A percentile compares a stretch with the other conserved stretches of the same genome.
Evolutionary conservation across 2,797 vertebrate genomes (phyloP).

Genomic region (Phalloptychus januarius): DNA sequence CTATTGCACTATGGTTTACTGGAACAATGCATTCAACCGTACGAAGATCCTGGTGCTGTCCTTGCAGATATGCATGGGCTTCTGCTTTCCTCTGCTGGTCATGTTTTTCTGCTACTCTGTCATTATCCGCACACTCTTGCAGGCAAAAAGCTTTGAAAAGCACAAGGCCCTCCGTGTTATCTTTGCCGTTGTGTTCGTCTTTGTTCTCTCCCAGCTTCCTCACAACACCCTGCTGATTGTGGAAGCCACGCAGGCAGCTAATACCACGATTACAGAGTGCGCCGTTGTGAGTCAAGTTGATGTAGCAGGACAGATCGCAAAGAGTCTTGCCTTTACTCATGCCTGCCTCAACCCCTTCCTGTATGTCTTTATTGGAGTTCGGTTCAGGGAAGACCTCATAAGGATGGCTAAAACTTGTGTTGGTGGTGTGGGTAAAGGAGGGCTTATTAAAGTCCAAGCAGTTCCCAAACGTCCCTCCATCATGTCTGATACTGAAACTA

Average conservation of each 20-base stretch:
- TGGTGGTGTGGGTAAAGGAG: slow-evolving; percentile 57
- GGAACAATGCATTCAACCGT: slow-evolving; percentile 36
- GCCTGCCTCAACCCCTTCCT: slow-evolving; percentile 91
- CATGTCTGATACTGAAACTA: slow-evolving; percentile 83
- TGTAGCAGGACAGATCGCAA: slow-evolving; percentile 83
- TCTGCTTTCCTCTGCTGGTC: slow-evolving; percentile 85
- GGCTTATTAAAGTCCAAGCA: slow-evolving; percentile 50
- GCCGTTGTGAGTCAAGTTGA: slow-evolving; percentile 62
- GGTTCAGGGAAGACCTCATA: slow-evolving; percentile 85
- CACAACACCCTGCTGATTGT: slow-evolving; percentile 84
- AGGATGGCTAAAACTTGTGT: slow-evolving; percentile 68
- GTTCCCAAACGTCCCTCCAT: slow-evolving; percentile 80
- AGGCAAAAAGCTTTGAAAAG: slow-evolving; percentile 86
- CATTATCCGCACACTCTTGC: slow-evolving; percentile 86
- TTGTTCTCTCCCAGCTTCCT: slow-evolving; percentile 88
- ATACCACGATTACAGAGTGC: slow-evolving; percentile 72
- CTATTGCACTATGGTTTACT: slow-evolving; percentile 80
- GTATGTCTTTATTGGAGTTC: slow-evolving; percentile 88
- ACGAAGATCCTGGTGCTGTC: slow-evolving; percentile 81
- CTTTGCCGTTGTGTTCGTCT: slow-evolving; percentile 82
- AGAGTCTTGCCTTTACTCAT: slow-evolving; percentile 87
- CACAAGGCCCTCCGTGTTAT: slow-evolving; percentile 90
- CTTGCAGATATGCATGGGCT: slow-evolving; percentile 87
- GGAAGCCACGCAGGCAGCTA: slow-evolving; percentile 76
- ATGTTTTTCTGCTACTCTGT: slow-evolving; percentile 88